Conservation (phyloP, 2,113 vertebrate species). For the Ploceus nigricollis region DNA sequence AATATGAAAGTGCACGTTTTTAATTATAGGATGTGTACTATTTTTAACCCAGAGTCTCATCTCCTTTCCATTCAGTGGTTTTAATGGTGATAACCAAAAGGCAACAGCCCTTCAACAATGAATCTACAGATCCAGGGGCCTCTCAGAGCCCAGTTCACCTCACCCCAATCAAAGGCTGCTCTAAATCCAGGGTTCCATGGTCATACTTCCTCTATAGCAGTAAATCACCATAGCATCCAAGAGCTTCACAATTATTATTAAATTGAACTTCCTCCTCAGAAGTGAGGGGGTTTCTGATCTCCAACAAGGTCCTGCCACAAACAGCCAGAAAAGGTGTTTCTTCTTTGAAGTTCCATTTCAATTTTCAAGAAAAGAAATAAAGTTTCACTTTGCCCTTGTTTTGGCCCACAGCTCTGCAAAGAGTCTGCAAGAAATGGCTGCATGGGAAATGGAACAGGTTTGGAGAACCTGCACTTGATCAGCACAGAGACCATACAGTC, state of each 20-base stretch:
- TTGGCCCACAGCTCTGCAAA: not conserved
- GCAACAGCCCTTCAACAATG: not conserved
- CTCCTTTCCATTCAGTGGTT: not conserved
- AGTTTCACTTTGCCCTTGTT: not conserved
- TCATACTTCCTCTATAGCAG: not conserved
- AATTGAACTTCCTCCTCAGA: not conserved
- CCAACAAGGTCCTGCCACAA: not conserved
- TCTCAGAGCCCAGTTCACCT: not conserved
- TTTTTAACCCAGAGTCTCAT: not conserved
- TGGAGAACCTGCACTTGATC: not conserved
- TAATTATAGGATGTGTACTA: not conserved
- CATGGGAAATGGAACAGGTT: not conserved
- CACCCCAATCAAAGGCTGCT: not conserved
- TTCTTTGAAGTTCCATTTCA: not conserved
- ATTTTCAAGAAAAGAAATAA: not conserved
- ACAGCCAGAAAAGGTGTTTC: fast-evolving
- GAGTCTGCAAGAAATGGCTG: not conserved
- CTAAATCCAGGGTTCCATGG: not conserved
- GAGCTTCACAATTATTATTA: not conserved
- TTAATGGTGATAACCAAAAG: not conserved
- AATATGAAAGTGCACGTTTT: not conserved
- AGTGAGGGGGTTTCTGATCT: not conserved
- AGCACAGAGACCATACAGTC: not conserved
- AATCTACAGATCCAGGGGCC: not conserved
- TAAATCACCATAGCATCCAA: not conserved